Evolutionary conservation across 2,888 invertebrate species (phyloP).

Genomic region (Stenolophus ochropezus): DNA sequence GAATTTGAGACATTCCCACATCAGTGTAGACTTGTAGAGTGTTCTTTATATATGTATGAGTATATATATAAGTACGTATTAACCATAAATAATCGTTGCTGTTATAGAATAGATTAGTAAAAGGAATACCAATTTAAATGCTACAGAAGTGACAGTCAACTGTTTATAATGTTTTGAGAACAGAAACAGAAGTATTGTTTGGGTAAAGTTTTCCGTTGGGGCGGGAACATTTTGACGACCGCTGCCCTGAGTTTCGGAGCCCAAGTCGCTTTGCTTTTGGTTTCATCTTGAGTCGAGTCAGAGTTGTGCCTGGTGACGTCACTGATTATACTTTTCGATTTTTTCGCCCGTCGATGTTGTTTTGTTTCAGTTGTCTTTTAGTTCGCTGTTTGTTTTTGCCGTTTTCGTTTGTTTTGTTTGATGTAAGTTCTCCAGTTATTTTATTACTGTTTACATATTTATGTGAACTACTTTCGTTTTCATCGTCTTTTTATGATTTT

Average conservation of each 20-base stretch:
- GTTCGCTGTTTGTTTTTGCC: conserved; percentile 51
- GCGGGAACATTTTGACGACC: background rate
- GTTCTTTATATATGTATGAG: no score
- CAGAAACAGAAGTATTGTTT: no score
- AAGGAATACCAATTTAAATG: no score
- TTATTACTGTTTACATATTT: conserved; percentile 60
- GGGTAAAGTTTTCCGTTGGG: background rate
- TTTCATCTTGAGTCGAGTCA: conserved; percentile 14
- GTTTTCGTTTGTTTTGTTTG: conserved; percentile 57
- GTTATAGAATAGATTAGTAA: no score
- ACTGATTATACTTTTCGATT: conserved; percentile 58
- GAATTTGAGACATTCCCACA: no score
- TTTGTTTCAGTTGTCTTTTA: conserved; percentile 52
- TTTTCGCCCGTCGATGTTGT: conserved; percentile 44
- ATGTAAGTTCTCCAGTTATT: conserved; percentile 58
- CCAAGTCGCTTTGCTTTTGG: conserved; percentile 9
- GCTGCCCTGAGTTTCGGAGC: background rate
- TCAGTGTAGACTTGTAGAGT: no score
- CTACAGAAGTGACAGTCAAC: no score
- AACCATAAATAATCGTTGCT: no score
- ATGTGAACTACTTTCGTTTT: conserved; percentile 59
- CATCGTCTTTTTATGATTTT: conserved; percentile 55
- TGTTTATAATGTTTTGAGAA: no score
- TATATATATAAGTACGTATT: no score
- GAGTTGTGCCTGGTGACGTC: conserved; percentile 47